These are phyloP conservation scores for Drosophila guanche DNA, from an alignment of 1,140 invertebrate species.

Conservation along the genomic window DNA sequence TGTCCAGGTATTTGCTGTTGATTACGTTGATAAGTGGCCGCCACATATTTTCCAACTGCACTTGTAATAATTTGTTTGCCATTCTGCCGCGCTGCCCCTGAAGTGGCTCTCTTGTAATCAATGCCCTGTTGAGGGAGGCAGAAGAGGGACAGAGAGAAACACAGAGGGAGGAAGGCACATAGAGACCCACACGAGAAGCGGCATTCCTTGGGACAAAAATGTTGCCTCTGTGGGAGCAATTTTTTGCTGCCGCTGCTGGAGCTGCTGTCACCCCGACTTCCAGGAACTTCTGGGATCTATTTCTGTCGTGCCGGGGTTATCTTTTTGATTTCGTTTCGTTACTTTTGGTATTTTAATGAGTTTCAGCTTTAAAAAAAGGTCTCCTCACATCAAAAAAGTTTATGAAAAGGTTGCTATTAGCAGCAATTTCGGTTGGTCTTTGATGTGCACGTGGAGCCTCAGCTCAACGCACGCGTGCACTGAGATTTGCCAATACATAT, in stretches of 20 bases:
- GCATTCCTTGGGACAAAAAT: constrained; percentile 55
- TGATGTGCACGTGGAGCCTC: constrained; percentile 40
- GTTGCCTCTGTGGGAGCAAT: constrained; percentile 63
- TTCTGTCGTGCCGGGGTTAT: constrained; percentile 66
- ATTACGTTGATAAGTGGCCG: constrained; percentile 78
- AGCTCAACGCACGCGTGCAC: constrained; percentile 37
- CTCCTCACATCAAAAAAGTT: constrained; percentile 54
- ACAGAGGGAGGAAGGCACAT: neutral
- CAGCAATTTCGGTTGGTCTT: constrained; percentile 61
- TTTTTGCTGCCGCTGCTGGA: neutral
- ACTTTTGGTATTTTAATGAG: constrained; percentile 76
- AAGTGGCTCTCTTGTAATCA: constrained; percentile 56
- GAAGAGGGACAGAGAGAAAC: neutral
- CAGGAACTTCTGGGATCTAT: constrained; percentile 45
- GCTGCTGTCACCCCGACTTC: constrained; percentile 58
- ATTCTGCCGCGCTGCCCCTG: constrained; percentile 42
- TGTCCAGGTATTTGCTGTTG: constrained; percentile 81
- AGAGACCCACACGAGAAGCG: constrained; percentile 18
- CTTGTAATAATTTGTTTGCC: constrained; percentile 81
- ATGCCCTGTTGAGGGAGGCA: constrained; percentile 45
- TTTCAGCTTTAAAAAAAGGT: constrained; percentile 58
- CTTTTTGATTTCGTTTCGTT: constrained; percentile 67
- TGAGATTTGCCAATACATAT: constrained; percentile 33
- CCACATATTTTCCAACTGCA: constrained; percentile 78
- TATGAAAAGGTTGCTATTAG: constrained; percentile 61